Conservation (phyloP, 2,113 vertebrate species). For the Furnarius figulus region DNA sequence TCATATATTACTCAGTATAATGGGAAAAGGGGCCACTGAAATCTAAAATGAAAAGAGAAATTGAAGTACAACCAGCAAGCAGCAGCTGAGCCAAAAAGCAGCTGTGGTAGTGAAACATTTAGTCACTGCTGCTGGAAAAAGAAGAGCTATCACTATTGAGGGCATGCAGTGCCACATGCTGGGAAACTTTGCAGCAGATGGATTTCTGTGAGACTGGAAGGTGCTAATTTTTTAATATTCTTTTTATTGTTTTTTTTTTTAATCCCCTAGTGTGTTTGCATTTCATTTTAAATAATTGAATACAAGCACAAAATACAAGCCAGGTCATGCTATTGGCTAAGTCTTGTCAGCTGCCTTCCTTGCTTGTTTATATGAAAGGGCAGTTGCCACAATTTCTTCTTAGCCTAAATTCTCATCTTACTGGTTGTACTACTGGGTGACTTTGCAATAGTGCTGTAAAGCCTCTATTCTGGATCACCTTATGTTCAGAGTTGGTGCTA, state of each 20-base stretch:
- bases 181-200: slow-evolving; percentile 26
- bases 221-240: not conserved
- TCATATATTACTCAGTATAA: slow-evolving; percentile 74
- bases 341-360: not conserved
- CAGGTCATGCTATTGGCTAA: not conserved
- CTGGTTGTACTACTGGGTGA: not conserved
- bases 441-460: not conserved
- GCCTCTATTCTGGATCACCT: not conserved
- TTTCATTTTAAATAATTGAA: not conserved
- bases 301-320: not conserved
- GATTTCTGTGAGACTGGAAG: slow-evolving; percentile 31
- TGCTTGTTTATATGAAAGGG: not conserved
- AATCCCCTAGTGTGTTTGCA: not conserved
- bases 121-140: slow-evolving; percentile 45
- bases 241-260: rapidly evolving
- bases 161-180: slow-evolving; percentile 6
- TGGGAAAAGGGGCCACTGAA: slow-evolving; percentile 61
- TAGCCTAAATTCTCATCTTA: not conserved
- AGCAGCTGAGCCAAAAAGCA: slow-evolving; percentile 59
- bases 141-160: slow-evolving; percentile 11
- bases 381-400: not conserved
- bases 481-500: not conserved
- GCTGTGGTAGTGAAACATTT: slow-evolving; percentile 41
- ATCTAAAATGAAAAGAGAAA: slow-evolving; percentile 75
- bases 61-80: slow-evolving; percentile 62